These are phyloP conservation scores for Neuroscelio doddi DNA, from an alignment of 2,888 invertebrate genomes.

Conservation along the genomic window DNA sequence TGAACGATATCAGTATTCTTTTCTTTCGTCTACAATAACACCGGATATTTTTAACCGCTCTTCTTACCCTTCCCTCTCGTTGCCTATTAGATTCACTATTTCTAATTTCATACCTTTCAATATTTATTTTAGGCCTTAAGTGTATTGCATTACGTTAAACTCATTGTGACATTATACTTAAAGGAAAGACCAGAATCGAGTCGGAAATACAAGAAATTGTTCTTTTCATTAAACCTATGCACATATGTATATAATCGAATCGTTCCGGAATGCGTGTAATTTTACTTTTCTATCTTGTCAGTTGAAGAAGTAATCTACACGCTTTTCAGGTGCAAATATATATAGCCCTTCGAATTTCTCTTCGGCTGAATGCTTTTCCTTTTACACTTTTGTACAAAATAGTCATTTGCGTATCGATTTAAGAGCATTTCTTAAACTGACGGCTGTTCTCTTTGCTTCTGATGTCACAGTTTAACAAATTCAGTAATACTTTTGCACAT, in stretches of 20 bases:
- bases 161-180: conserved; percentile 7
- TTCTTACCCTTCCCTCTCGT: conserved; percentile 7
- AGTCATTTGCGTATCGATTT: conserved; percentile 21
- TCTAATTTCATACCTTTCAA: too few relatives aligned
- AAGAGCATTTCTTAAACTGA: conserved; percentile 10
- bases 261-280: neutral
- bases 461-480: conserved; percentile 1
- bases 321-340: too few relatives aligned
- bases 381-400: conserved; percentile 47
- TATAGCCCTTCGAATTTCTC: conserved; percentile 1
- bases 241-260: conserved; percentile 34
- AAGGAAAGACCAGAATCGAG: neutral
- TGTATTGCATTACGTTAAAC: conserved; percentile 23
- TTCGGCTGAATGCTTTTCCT: conserved; percentile 30
- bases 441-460: neutral
- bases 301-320: too few relatives aligned
- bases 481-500: neutral
- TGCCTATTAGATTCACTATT: too few relatives aligned
- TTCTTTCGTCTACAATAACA: conserved; percentile 27
- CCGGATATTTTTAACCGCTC: conserved; percentile 18
- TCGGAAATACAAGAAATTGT: neutral
- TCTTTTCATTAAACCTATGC: conserved; percentile 17
- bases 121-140: conserved; percentile 38
- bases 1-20: conserved; percentile 29
- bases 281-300: too few relatives aligned